A percentile compares a stretch with the other conserved stretches of the same genome.
Conservation (phyloP, 2,888 invertebrate species). For the Stictocephala bisonia region DNA sequence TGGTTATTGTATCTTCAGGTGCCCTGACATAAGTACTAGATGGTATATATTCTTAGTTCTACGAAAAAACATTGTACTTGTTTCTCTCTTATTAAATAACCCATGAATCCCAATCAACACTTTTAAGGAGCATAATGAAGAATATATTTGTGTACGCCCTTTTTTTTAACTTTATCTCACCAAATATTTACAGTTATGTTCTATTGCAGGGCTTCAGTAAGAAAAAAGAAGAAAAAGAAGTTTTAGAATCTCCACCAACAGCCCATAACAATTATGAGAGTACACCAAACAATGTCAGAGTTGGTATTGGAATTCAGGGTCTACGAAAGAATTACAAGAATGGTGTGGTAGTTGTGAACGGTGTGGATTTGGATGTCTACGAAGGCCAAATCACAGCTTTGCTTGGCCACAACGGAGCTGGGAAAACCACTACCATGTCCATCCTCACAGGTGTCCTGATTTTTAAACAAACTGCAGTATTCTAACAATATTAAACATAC, state of each 20-base stretch:
- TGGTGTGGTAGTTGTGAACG: conserved; percentile 63
- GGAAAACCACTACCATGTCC: conserved; percentile 82
- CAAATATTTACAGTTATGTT: conserved; percentile 20
- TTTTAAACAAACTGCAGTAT: too few relatives aligned
- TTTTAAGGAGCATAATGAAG: too few relatives aligned
- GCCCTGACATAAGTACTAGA: too few relatives aligned
- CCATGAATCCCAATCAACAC: too few relatives aligned
- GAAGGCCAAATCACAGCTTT: conserved; percentile 87
- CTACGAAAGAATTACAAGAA: conserved; percentile 59
- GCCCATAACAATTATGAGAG: conserved; percentile 63
- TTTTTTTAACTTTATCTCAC: too few relatives aligned
- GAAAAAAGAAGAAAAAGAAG: conserved; percentile 3
- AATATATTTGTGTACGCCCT: too few relatives aligned
- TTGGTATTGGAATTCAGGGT: conserved; percentile 64
- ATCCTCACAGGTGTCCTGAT: conserved; percentile 77
- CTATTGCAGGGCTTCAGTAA: conserved; percentile 9
- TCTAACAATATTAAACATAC: too few relatives aligned
- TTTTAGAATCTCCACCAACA: neutral
- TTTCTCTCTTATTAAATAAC: too few relatives aligned
- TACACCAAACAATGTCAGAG: conserved; percentile 52
- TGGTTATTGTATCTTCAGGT: too few relatives aligned
- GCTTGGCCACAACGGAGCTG: conserved; percentile 90
- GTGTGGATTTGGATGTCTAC: conserved; percentile 75
- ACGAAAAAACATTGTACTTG: too few relatives aligned
- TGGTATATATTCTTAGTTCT: too few relatives aligned